A percentile compares a stretch with the other conserved stretches of the same genome.
These are phyloP conservation scores for Erythrolamprus reginae DNA, from an alignment of 2,113 vertebrate species.

Conservation along the genomic window DNA sequence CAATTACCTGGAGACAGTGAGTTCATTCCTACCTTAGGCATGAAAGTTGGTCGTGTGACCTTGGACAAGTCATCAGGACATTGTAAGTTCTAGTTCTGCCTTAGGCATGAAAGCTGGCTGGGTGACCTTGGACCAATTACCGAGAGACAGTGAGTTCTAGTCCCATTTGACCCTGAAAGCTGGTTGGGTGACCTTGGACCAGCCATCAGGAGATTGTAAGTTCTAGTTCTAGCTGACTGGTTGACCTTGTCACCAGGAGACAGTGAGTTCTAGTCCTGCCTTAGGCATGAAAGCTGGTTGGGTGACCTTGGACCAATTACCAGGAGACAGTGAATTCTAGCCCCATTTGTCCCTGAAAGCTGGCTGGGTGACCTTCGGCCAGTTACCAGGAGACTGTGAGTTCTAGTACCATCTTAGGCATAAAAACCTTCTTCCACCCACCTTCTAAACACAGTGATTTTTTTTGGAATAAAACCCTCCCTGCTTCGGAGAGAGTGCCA, in stretches of 20 bases:
- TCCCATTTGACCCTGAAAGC: not conserved
- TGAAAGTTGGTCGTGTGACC: not conserved
- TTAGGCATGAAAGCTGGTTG: rapidly evolving
- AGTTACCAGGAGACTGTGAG: too few species aligned
- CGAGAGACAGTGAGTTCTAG: not conserved
- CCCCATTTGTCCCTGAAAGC: too few species aligned
- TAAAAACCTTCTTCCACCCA: not conserved
- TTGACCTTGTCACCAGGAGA: not conserved
- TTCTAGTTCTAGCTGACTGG: not conserved
- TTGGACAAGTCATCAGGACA: too few species aligned
- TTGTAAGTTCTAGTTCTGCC: too few species aligned
- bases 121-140: too few species aligned
- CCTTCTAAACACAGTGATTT: too few species aligned
- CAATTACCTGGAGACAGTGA: too few species aligned
- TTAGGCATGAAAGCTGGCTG: rapidly evolving
- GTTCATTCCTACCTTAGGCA: too few species aligned
- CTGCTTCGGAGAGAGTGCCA: not conserved
- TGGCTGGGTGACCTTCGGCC: too few species aligned
- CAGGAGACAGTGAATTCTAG: too few species aligned
- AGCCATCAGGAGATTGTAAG: not conserved
- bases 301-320: too few species aligned
- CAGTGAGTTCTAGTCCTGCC: not conserved
- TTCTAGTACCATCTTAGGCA: not conserved
- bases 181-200: not conserved
- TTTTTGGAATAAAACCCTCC: not conserved